Evolutionary conservation across 2,113 vertebrate species (phyloP).

Genomic region (Anthoscopus minutus): DNA sequence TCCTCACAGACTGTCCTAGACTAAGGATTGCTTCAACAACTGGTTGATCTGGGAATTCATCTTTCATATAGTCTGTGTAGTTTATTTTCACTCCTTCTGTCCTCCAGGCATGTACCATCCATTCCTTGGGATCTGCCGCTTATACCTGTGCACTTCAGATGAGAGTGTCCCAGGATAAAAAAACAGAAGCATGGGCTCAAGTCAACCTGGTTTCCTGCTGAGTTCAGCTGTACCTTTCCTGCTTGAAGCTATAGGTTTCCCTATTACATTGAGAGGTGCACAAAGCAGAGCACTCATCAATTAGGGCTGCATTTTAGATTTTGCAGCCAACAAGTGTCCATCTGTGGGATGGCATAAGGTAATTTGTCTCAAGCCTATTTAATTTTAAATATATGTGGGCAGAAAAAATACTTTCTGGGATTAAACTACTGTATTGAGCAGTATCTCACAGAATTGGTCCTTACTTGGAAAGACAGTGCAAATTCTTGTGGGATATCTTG

Average conservation of each 20-base stretch:
- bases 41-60: background rate
- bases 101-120: background rate
- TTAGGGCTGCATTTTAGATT: background rate
- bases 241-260: background rate
- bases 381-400: background rate
- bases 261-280: background rate
- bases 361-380: background rate
- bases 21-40: background rate
- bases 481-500: background rate
- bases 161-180: background rate
- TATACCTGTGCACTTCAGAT: accelerated
- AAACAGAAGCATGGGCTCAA: background rate
- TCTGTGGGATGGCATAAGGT: background rate
- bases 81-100: background rate
- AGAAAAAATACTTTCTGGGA: background rate
- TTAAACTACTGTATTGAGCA: background rate
- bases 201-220: background rate
- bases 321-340: background rate
- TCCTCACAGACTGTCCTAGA: background rate
- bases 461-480: background rate
- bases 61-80: background rate
- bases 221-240: background rate
- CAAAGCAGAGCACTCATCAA: background rate
- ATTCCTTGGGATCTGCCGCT: background rate
- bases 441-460: background rate